phyloP scores from a whole-genome alignment of 2,113 vertebrate species.

The Passer domesticus region DNA sequence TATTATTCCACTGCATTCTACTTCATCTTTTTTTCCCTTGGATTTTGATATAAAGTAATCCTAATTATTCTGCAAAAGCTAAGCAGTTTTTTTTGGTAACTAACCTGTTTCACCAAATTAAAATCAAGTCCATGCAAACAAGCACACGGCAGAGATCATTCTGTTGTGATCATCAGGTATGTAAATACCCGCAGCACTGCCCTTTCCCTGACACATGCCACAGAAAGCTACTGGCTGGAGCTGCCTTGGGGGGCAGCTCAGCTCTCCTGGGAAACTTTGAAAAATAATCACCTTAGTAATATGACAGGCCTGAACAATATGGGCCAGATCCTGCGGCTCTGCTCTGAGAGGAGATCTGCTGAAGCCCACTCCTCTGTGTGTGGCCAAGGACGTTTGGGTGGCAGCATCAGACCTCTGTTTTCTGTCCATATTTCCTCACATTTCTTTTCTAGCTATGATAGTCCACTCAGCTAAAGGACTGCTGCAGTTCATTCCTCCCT shows the following conservation, averaged over 20 bases:
- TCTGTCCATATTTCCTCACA: fast-evolving
- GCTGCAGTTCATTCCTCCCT: neutral
- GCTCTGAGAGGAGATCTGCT: fast-evolving
- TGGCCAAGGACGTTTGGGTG: neutral
- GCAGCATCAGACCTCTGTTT: neutral
- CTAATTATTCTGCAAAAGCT: slow-evolving; percentile 23
- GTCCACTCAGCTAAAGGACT: neutral
- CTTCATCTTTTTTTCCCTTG: neutral
- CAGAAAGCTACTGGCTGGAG: slow-evolving; percentile 9
- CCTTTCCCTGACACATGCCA: slow-evolving; percentile 33
- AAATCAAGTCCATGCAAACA: neutral
- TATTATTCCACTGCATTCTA: neutral
- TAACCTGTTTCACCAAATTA: slow-evolving; percentile 40
- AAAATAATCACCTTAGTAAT: slow-evolving; percentile 23
- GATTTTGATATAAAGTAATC: slow-evolving; percentile 18
- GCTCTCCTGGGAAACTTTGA: slow-evolving; percentile 26
- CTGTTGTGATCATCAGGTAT: slow-evolving; percentile 47
- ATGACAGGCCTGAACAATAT: slow-evolving; percentile 16
- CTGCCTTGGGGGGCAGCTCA: slow-evolving; percentile 2
- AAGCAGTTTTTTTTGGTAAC: neutral
- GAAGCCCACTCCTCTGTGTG: fast-evolving
- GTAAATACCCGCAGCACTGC: slow-evolving; percentile 35
- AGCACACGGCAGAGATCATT: neutral
- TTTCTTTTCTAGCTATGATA: neutral
- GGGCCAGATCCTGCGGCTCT: neutral